phyloP scores from a whole-genome alignment of 1,140 invertebrate species.

The Pachypeltis micranthus region DNA sequence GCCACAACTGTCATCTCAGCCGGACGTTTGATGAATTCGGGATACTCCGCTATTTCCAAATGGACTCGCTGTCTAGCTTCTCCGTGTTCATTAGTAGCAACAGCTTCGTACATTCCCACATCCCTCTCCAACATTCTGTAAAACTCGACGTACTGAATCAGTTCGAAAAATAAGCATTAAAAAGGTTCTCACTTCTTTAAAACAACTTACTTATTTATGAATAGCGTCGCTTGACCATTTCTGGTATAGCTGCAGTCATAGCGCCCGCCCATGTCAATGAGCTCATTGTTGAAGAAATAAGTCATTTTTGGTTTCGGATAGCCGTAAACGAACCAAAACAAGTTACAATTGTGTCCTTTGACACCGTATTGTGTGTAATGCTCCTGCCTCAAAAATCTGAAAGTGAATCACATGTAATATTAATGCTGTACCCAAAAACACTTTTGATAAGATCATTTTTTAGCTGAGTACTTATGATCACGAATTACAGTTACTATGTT shows the following conservation, averaged over 20 bases:
- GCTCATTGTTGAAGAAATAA: slow-evolving; percentile 74
- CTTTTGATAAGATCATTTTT: background rate
- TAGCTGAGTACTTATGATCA: background rate
- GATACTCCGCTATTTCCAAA: slow-evolving; percentile 82
- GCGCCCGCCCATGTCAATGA: slow-evolving; percentile 65
- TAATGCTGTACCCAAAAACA: background rate
- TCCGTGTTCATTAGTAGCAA: slow-evolving; percentile 86
- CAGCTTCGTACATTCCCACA: slow-evolving; percentile 86
- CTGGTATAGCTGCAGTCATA: slow-evolving; percentile 76
- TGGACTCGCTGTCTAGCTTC: slow-evolving; percentile 70
- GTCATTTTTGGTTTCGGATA: slow-evolving; percentile 83
- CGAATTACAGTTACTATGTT: background rate
- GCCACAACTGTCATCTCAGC: slow-evolving; percentile 69
- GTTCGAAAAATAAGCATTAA: background rate
- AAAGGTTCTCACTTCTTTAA: no score
- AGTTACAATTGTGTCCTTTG: slow-evolving; percentile 70
- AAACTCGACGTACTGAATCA: slow-evolving; percentile 13
- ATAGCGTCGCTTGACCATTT: slow-evolving; percentile 77
- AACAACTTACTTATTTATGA: slow-evolving; percentile 68
- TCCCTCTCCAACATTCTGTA: slow-evolving; percentile 73
- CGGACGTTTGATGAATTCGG: slow-evolving; percentile 72
- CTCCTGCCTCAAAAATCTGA: slow-evolving; percentile 67
- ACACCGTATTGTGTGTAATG: slow-evolving; percentile 76
- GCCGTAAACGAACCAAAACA: slow-evolving; percentile 87
- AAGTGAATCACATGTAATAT: slow-evolving; percentile 9